Base-by-base conservation (phyloP, 2,888 invertebrate genomes). In the Elysia crispata region DNA sequence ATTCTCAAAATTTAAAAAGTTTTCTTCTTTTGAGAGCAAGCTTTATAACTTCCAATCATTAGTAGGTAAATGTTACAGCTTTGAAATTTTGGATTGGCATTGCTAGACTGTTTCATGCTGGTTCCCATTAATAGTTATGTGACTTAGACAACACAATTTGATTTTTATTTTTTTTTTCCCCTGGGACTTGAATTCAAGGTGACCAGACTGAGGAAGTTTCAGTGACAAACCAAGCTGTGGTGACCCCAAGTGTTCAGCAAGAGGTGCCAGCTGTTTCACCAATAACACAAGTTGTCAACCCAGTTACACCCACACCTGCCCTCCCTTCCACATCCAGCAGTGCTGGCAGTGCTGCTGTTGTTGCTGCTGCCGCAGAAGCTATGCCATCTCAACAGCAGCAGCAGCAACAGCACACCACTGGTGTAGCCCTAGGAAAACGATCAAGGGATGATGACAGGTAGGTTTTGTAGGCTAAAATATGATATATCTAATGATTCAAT, bases 401-500 rank as follows among this genome's bases (percentile, higher is more conserved):
- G n/a, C 78, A 75, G 49, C 76, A 78, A 49, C 77, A 76, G 18
- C 70, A 80, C 31, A 80, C 80, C 28, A 49, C 76, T n/a, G 79
- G 80, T 18, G 60, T 79, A 75, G 78, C 80, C 28, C 77, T 81
- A 28, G 83, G 82, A 15, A 85, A 83, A 75, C 79, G 82, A 28
- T 49, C 41, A 33, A 77, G 83, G 66, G 85, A 85, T 25, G 84
- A 84, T 57, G 76, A 80, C 25, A 76, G 76, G 80, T 80, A 25
- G 30, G 76, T 30, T 28, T 33, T 66, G 11, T 50, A 33, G 33
- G n/a, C 41, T 41, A 11, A 6, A 41, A 6, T 11, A 6, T 41
- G 3, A 3, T 41, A 11, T 11, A 41, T 6, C 41, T 41, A 6
- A 41, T 3, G 41, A 11, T 41, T 3, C 11, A 41, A 11, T 41